These are phyloP conservation scores for Chrysocyon brachyurus DNA, from an alignment of 2,797 vertebrate genomes.

Conservation along the genomic window DNA sequence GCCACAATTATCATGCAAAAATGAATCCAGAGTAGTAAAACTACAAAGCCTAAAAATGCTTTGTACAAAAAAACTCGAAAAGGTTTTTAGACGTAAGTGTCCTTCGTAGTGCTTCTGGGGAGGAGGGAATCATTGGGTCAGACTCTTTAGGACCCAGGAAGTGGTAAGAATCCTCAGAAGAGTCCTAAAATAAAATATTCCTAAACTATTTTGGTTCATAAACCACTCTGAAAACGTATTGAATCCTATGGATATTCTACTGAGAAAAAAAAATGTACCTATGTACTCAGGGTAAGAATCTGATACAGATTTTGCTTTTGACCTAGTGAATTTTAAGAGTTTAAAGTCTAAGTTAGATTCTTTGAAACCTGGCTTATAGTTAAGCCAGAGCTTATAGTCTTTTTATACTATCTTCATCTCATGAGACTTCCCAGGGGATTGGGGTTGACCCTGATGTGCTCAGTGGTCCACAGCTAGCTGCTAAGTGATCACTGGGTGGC, in stretches of 20 bases:
- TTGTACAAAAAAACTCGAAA: not conserved
- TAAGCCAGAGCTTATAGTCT: not conserved
- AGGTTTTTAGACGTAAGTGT: not conserved
- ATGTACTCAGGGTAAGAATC: not conserved
- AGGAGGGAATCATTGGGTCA: not conserved
- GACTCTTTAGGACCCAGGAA: not conserved
- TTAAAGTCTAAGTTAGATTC: not conserved
- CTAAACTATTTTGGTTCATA: not conserved
- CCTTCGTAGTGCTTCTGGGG: not conserved
- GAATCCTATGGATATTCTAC: not conserved
- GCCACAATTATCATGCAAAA: not conserved
- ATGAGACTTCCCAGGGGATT: not conserved
- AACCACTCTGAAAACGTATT: not conserved
- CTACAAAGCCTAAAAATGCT: not conserved
- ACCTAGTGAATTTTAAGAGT: not conserved
- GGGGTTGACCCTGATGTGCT: not conserved
- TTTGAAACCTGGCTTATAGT: not conserved
- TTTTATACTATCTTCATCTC: not conserved
- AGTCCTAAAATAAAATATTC: not conserved
- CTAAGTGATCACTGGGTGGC: not conserved
- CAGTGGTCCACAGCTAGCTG: no score
- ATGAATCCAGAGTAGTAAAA: not conserved
- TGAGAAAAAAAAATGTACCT: not conserved
- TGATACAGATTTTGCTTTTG: not conserved
- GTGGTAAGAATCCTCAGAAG: not conserved